Percentiles rank a stretch among this genome's conserved stretches.
These are phyloP conservation scores for Trachymyrmex cornetzi DNA, from an alignment of 1,140 invertebrate genomes.

Conservation along the genomic window DNA sequence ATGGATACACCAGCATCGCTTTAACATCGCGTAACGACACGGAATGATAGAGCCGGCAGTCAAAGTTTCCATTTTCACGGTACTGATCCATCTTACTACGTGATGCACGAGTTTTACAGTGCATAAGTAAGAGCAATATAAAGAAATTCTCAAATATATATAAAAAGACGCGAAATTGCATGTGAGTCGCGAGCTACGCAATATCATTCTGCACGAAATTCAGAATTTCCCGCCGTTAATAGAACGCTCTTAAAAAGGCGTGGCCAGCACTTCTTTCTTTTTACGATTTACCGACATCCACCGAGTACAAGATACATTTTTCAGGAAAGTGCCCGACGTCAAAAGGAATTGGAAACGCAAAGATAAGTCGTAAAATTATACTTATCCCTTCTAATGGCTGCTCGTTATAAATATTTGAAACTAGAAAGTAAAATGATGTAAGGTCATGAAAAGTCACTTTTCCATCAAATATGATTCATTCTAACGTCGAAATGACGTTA, in stretches of 20 bases:
- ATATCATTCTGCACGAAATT: slow-evolving; percentile 31
- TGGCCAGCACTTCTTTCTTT: neutral
- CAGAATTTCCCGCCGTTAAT: slow-evolving; percentile 8
- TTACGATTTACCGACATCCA: slow-evolving; percentile 15
- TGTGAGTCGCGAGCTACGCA: slow-evolving; percentile 24
- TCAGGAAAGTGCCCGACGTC: neutral
- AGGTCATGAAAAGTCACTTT: no score
- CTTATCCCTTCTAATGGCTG: slow-evolving; percentile 25
- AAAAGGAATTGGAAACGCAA: slow-evolving; percentile 13
- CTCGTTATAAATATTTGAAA: slow-evolving; percentile 23
- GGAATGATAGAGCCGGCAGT: neutral
- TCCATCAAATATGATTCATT: no score
- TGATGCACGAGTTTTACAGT: slow-evolving; percentile 29
- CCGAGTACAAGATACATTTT: slow-evolving; percentile 34
- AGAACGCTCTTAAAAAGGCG: slow-evolving; percentile 25
- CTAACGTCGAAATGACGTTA: neutral
- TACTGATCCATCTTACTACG: neutral
- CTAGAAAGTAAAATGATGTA: neutral
- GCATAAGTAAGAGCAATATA: slow-evolving; percentile 22
- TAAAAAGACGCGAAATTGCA: slow-evolving; percentile 30
- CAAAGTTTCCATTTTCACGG: slow-evolving; percentile 3
- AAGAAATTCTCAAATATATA: slow-evolving; percentile 28
- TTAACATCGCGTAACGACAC: neutral
- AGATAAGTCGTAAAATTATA: slow-evolving; percentile 37
- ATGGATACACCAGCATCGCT: no score